These are phyloP conservation scores for Euphonia xanthogaster DNA, from an alignment of 2,797 vertebrate species.

Conservation along the genomic window DNA sequence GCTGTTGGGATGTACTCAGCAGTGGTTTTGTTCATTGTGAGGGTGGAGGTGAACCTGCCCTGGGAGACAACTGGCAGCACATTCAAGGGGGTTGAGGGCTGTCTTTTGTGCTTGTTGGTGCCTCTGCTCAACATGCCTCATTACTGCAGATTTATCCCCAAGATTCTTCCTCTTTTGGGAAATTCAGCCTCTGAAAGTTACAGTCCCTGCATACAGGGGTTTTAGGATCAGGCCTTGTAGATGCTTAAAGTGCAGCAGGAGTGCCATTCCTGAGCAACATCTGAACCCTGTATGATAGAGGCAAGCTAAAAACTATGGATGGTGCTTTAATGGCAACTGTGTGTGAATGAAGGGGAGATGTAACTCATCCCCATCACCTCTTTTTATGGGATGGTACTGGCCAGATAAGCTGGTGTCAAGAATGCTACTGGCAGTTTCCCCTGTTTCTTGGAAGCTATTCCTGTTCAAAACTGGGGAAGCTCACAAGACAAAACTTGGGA, in stretches of 20 bases:
- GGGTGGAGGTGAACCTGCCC: not conserved
- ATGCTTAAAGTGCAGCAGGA: not conserved
- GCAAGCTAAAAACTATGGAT: not conserved
- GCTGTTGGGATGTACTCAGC: not conserved
- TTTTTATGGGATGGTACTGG: not conserved
- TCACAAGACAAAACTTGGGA: not conserved
- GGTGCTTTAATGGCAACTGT: not conserved
- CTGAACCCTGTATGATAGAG: not conserved
- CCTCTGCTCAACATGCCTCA: not conserved
- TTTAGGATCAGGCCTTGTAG: not conserved
- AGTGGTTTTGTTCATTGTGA: not conserved
- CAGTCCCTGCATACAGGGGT: fast-evolving
- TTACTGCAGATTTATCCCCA: not conserved
- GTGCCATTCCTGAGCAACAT: not conserved
- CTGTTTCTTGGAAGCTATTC: not conserved
- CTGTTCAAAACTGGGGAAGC: not conserved
- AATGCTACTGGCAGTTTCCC: not conserved
- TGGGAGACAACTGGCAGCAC: not conserved
- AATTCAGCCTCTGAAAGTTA: not conserved
- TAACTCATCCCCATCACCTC: not conserved
- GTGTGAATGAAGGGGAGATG: not conserved
- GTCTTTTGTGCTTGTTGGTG: not conserved
- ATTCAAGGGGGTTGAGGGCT: not conserved
- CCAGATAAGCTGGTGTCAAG: not conserved
- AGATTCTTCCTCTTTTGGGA: not conserved